Evolutionary conservation across 2,113 vertebrate genomes (phyloP), one percentile per base, ranked within the genome.

Genomic region (Zapus hudsonius): DNA sequence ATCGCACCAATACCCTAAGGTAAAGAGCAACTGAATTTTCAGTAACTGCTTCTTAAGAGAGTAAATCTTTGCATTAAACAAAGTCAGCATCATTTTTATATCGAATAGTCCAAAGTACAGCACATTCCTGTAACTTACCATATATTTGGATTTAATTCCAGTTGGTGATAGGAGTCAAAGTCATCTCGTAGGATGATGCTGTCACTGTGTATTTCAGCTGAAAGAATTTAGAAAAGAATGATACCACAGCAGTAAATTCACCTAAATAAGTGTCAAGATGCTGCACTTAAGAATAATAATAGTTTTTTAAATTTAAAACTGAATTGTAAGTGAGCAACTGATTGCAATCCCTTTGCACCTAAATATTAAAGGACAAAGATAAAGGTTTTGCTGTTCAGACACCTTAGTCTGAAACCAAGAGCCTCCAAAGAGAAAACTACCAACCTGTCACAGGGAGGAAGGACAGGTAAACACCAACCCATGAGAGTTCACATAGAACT

Each of bases 181-280:
- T 99, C 99, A 85, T 99, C 99, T 90, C 99, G 98, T 27, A 99
- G 98, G 90, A 99, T 99, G 92, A 99, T 97, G 64, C 99, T 99
- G 95, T 98, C 98, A 29, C 98, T 98, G 85, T 99, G 99, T 94
- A 99, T 98, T 97, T 99, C 99, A 96, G 99, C 99, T 99, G 83
- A 97, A 72, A 86, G 0, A 89, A 95, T 84, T 95, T 55, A 93
- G 89, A 70, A 87, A 79, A 75, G 27, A 79, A 89, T 87, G 79
- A 88, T 7, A 79, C 13, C 40, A n/a, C 25, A 78, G 89, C 36
- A 42, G 84, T 42, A 31, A 12, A 8, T 11, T 85, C 59, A 80
- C 55, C 12, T 89, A 93, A 79, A 23, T 15, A 73, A 92, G 40
- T 74, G 38, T 69, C 38, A 84, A 52, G 47, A 4, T 33, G 4